Evolutionary conservation across 2,113 vertebrate species (phyloP).

Genomic region (Rhea americana): DNA sequence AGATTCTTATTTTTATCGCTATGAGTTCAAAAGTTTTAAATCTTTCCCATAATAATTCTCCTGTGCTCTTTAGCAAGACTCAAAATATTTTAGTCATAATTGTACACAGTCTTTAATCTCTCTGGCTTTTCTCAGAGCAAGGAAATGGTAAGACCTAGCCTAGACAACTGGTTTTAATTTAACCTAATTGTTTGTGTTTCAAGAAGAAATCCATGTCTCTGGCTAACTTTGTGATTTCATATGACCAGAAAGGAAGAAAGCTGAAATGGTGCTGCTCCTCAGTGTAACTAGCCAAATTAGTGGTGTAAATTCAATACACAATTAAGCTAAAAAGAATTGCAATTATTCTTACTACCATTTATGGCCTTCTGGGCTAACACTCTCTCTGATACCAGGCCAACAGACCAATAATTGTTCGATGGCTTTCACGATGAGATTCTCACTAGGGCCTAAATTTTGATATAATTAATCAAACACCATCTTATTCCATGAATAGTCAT

Average conservation of each 20-base stretch:
- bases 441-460: background rate
- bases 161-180: constrained; percentile 51
- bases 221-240: constrained; percentile 46
- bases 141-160: background rate
- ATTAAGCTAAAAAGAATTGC: background rate
- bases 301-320: constrained; percentile 38
- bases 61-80: background rate
- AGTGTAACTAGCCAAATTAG: constrained; percentile 51
- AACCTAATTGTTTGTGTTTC: constrained; percentile 32
- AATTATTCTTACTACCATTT: constrained; percentile 21
- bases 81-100: background rate
- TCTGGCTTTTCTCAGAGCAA: constrained; percentile 28
- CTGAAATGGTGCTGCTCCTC: constrained; percentile 5
- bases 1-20: background rate
- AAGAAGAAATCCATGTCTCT: constrained; percentile 20
- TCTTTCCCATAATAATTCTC: background rate
- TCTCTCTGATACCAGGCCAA: background rate
- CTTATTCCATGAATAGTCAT: constrained; percentile 15
- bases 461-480: background rate
- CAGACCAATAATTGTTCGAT: background rate
- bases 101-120: background rate
- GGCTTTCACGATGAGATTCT: background rate
- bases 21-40: background rate
- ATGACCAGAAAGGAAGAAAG: constrained; percentile 34
- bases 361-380: constrained; percentile 18